Evolutionary conservation across 2,113 vertebrate genomes (phyloP).

Genomic region (Echinops telfairi): DNA sequence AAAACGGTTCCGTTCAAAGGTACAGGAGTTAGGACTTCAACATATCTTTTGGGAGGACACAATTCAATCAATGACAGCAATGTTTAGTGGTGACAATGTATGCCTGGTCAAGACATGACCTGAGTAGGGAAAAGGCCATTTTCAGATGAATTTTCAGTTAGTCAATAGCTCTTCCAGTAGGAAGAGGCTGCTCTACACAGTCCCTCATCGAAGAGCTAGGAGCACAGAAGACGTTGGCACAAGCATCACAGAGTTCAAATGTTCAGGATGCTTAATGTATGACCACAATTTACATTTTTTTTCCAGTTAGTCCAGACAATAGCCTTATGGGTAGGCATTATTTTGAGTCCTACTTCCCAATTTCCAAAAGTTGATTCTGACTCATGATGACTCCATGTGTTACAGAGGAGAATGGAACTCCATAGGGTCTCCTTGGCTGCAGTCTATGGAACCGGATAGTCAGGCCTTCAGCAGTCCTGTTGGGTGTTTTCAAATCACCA

Average conservation of each 20-base stretch:
- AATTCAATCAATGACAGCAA: background rate
- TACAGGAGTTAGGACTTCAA: background rate
- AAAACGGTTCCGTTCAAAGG: background rate
- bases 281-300: background rate
- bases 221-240: background rate
- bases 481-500: background rate
- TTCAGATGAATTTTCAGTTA: background rate
- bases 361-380: too few species aligned
- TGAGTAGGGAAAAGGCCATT: background rate
- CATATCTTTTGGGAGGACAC: background rate
- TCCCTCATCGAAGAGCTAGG: accelerated
- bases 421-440: background rate
- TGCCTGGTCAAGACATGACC: background rate
- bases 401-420: background rate
- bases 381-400: too few species aligned
- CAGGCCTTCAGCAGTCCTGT: background rate
- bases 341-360: background rate
- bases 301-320: background rate
- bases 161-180: background rate
- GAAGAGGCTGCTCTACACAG: background rate
- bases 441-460: background rate
- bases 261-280: background rate
- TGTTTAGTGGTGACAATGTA: background rate
- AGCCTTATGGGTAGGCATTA: accelerated
- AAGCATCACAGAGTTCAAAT: too few species aligned